These are phyloP conservation scores for Bombus vancouverensis DNA, from an alignment of 1,140 invertebrate species.

Conservation along the genomic window DNA sequence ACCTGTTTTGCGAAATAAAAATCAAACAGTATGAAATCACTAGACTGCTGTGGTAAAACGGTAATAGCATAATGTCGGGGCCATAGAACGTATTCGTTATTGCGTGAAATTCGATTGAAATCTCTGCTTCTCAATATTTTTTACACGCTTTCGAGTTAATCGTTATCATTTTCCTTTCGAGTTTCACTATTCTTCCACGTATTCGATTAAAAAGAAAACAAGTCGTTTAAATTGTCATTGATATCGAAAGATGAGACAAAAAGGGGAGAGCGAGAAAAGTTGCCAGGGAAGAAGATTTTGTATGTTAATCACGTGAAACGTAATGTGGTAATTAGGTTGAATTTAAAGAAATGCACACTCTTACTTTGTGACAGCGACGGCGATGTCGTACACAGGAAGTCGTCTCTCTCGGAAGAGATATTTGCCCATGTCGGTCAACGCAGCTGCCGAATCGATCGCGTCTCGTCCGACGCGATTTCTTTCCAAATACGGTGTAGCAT, in stretches of 20 bases:
- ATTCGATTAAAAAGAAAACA: neutral
- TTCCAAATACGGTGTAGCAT: conserved; percentile 97
- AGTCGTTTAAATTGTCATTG: neutral
- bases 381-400: conserved; percentile 97
- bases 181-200: neutral
- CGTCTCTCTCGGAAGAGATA: conserved; percentile 96
- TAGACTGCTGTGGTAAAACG: conserved; percentile 52
- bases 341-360: conserved; percentile 74
- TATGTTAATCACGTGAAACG: neutral
- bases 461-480: conserved; percentile 95
- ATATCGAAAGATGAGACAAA: neutral
- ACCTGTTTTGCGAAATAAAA: conserved; percentile 88
- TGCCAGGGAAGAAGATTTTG: neutral
- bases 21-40: conserved; percentile 80
- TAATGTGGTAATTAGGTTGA: neutral
- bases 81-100: neutral
- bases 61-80: conserved; percentile 31
- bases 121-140: neutral
- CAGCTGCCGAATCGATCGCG: conserved; percentile 96
- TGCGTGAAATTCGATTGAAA: neutral
- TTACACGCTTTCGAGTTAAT: neutral
- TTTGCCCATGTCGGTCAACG: conserved; percentile 97
- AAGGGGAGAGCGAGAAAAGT: neutral
- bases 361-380: conserved; percentile 97
- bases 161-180: neutral